Base-by-base conservation (phyloP, 2,888 invertebrate species). In the Plebejus anna region DNA sequence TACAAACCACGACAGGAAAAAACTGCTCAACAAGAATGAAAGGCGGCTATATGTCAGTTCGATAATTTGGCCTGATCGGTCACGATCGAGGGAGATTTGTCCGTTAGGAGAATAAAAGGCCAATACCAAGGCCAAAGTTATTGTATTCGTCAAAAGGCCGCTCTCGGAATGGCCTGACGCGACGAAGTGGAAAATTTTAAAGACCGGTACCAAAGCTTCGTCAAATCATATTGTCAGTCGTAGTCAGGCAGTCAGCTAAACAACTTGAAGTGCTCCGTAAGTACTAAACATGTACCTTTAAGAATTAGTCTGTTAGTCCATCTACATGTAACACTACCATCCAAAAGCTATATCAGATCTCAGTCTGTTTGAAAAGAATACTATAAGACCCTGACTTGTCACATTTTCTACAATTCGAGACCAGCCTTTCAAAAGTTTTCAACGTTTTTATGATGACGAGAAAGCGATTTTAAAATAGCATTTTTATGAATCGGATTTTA, bases 21-120 rank as follows among this genome's bases (percentile, higher is more conserved):
- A 88, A 88, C 88, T 88, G 89, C 87, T 89, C 89, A 86, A 88
- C 89, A 89, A 89, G 87, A 88, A 88, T 87, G 87, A 89, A 90
- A 92, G 92, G 92, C 92, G 92, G 91, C 89, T 86, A 87, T 86
- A 86, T 87, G 82, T 92, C 92, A 94, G 92, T 93, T 88, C 92
- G 87, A 88, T 87, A 86, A 91, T 94, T 94, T 92, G 92, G 92
- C 93, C 89, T 87, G 91, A 93, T 89, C 90, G 87, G 88, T 85
- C 84, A 85, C 87, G 91, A 91, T 92, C 92, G 88, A 85, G 86
- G 89, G 91, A 90, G 89, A 89, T 84, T 77, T 86, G 86, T 83
- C 88, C 51, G n/a, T 47, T 42, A 47, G 28, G 66, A 66, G 66
- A 32, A 36, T 75, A 75, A 47, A 75, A 75, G 61, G 66, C 70